Percentiles rank a stretch among this genome's conserved stretches.
Evolutionary conservation across 2,113 vertebrate genomes (phyloP).

Genomic region (Nipponia nippon): DNA sequence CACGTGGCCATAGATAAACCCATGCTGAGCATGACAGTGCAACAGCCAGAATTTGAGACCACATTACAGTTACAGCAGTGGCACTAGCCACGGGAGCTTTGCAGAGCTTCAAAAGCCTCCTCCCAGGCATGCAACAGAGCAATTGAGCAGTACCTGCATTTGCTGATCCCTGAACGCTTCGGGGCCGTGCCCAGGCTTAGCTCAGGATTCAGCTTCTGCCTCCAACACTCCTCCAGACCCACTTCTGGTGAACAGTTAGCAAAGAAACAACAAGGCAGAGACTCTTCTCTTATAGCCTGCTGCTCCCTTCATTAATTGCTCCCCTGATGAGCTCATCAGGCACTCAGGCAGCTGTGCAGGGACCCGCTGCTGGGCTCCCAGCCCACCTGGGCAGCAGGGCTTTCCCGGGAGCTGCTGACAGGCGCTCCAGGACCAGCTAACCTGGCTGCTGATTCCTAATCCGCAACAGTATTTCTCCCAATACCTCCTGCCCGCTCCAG

Average conservation of each 20-base stretch:
- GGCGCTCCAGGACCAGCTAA: neutral
- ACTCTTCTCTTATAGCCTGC: neutral
- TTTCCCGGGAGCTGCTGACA: neutral
- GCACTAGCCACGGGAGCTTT: rapidly evolving
- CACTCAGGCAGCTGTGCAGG: neutral
- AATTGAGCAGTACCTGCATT: rapidly evolving
- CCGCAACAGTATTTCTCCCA: rapidly evolving
- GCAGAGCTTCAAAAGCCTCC: neutral
- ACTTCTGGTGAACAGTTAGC: rapidly evolving
- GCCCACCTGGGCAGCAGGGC: neutral
- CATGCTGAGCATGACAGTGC: rapidly evolving
- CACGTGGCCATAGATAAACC: rapidly evolving
- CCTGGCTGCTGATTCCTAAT: neutral
- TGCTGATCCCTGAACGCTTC: rapidly evolving
- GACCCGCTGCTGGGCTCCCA: neutral
- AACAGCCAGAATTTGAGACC: rapidly evolving
- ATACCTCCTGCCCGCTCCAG: neutral
- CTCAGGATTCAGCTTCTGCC: neutral
- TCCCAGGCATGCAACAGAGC: rapidly evolving
- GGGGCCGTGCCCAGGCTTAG: rapidly evolving
- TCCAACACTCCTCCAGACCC: rapidly evolving
- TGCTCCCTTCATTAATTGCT: neutral
- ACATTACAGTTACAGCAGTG: rapidly evolving
- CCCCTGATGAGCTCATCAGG: neutral
- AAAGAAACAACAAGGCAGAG: rapidly evolving